Percentiles rank a stretch among this genome's conserved stretches.
phyloP scores from a whole-genome alignment of 1,140 invertebrate species.

The Ceratina australensis region DNA sequence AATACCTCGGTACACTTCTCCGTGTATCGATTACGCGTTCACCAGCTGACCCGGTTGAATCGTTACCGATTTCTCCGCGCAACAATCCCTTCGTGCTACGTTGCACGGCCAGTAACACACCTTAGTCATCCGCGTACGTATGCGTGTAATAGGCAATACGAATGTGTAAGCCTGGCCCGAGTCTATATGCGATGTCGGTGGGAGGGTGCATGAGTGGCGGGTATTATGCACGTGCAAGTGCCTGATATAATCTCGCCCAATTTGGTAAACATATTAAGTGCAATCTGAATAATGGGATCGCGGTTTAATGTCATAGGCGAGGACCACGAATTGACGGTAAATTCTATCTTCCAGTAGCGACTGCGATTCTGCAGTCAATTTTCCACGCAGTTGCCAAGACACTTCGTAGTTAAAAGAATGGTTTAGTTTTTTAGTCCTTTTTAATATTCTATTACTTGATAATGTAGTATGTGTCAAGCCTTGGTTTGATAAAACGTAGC shows the following conservation, averaged over 20 bases:
- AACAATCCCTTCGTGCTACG: background rate
- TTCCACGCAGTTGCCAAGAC: background rate
- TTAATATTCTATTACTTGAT: background rate
- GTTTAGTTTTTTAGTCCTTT: no score
- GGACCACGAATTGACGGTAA: constrained; percentile 51
- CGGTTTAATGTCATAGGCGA: constrained; percentile 62
- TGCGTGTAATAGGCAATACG: constrained; percentile 10
- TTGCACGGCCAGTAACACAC: background rate
- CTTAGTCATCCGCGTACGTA: background rate
- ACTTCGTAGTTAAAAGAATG: no score
- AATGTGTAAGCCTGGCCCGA: constrained; percentile 4
- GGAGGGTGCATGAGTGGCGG: constrained; percentile 34
- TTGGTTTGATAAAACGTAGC: no score
- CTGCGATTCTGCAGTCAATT: background rate
- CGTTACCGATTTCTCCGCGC: constrained; percentile 44
- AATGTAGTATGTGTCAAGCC: no score
- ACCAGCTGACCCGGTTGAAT: constrained; percentile 35
- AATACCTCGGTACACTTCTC: constrained; percentile 39
- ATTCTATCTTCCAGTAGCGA: constrained; percentile 3
- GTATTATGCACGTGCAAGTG: constrained; percentile 66
- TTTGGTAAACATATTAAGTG: constrained; percentile 73
- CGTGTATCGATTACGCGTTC: constrained; percentile 32
- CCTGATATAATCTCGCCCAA: constrained; percentile 68
- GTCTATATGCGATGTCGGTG: constrained; percentile 32
- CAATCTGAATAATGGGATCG: constrained; percentile 70